phyloP scores from a whole-genome alignment of 2,797 vertebrate species.

The Galagoides demidoff region DNA sequence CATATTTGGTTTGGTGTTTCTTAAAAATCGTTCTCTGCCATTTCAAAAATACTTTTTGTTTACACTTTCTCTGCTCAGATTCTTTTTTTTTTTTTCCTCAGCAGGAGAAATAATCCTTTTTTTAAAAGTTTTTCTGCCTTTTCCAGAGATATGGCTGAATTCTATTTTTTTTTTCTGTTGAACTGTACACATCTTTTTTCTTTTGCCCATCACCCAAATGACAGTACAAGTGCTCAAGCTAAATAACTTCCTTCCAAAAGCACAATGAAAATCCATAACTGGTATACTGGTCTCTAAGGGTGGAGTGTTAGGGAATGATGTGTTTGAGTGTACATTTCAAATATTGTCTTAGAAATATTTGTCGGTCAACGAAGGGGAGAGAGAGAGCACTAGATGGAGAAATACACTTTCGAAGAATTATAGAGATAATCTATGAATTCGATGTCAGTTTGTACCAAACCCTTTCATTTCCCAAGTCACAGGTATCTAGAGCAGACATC shows the following conservation, averaged over 20 bases:
- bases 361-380: not conserved
- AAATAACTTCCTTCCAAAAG: constrained; percentile 24
- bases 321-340: constrained; percentile 67
- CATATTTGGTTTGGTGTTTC: constrained; percentile 44
- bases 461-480: not conserved
- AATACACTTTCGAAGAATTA: not conserved
- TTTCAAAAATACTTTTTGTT: constrained; percentile 47
- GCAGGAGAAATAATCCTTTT: constrained; percentile 59
- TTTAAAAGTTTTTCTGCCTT: constrained; percentile 55
- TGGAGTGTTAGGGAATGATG: constrained; percentile 67
- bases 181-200: constrained; percentile 41
- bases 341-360: constrained; percentile 58
- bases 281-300: constrained; percentile 42
- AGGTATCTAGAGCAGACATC: not conserved
- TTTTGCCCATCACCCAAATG: constrained; percentile 16
- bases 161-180: constrained; percentile 47
- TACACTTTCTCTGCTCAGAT: constrained; percentile 34
- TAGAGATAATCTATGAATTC: not conserved
- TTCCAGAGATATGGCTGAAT: constrained; percentile 54
- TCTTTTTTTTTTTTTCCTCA: constrained; percentile 21
- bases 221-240: constrained; percentile 23
- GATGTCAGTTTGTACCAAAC: not conserved
- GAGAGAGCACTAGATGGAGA: not conserved
- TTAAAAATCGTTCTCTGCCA: constrained; percentile 47
- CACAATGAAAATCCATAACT: constrained; percentile 61